Base-by-base conservation (phyloP, 2,888 invertebrate species). In the Tetrapedia diversipes region DNA sequence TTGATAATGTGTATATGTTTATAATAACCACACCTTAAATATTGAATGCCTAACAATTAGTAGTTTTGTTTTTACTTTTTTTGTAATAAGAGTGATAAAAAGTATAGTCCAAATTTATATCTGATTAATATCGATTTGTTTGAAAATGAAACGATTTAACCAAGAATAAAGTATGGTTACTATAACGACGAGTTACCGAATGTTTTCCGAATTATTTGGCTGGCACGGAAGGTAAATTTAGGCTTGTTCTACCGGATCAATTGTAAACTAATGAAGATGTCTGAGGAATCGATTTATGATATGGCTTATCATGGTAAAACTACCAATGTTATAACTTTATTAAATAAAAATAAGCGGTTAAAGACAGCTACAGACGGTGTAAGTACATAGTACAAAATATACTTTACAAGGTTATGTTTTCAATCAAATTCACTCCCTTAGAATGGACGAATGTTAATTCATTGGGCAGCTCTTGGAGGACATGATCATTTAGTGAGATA, bases 391-490 rank as follows among this genome's bases (percentile, higher is more conserved):
- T 56, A 0, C 2, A 16, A 16, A 2, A 49, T 22, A 57, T 45
- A 27, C n/a, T 41, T 53, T 37, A 63, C 65, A 24, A 73, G 71
- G 74, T 77, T 84, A 77, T 60, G 24, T 45, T 14, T 10, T 41
- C 0, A 1, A 32, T 56, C 43, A 45, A 49, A 34, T 70, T 54
- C 56, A 8, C 81, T 71, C 74, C 67, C 43, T 93, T 93, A 96
- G 96, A 95, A 95, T 92, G 93, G 93, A 65, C 93, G 97, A 73
- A 93, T 95, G 79, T 92, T 96, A 24, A 92, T 97, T 80, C 96
- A 97, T 90, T 96, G 97, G 96, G 96, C 97, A 43, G 94, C 95
- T 60, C 92, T 96, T 65, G 95, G 96, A 78, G 97, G 97, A 27
- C 96, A 96, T 91, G 93, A 94, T 54, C 95, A 95, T 82, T 92